phyloP scores from a whole-genome alignment of 2,888 invertebrate species.

The Stenotaenia linearis region DNA sequence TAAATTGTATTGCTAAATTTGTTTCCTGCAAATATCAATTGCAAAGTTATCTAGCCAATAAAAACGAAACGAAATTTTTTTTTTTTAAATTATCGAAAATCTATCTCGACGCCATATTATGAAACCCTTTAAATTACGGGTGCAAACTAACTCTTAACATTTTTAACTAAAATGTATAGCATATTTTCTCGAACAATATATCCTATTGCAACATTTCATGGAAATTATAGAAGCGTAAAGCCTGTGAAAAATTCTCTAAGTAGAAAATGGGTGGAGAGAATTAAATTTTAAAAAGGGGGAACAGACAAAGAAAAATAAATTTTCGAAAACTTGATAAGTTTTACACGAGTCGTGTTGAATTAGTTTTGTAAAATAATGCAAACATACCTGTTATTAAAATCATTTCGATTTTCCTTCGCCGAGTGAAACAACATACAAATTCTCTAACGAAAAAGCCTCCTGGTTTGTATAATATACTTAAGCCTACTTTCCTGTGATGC shows the following conservation, averaged over 20 bases:
- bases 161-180: background rate
- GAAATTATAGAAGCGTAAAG: background rate
- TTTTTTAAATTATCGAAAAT: background rate
- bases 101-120: background rate
- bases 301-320: background rate
- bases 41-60: background rate
- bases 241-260: background rate
- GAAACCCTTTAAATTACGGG: background rate
- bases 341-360: background rate
- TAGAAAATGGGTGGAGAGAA: background rate
- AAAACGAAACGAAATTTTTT: background rate
- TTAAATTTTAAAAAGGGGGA: background rate
- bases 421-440: background rate
- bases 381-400: background rate
- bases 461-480: background rate
- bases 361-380: background rate
- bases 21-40: background rate
- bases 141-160: background rate
- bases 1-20: background rate
- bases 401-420: background rate
- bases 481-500: background rate
- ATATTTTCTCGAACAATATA: background rate
- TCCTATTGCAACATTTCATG: background rate
- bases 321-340: background rate
- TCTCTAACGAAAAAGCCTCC: background rate